Evolutionary conservation across 35 echinoderm and acorn worm genomes (phyloP).

Genomic region (Lytechinus variegatus): DNA sequence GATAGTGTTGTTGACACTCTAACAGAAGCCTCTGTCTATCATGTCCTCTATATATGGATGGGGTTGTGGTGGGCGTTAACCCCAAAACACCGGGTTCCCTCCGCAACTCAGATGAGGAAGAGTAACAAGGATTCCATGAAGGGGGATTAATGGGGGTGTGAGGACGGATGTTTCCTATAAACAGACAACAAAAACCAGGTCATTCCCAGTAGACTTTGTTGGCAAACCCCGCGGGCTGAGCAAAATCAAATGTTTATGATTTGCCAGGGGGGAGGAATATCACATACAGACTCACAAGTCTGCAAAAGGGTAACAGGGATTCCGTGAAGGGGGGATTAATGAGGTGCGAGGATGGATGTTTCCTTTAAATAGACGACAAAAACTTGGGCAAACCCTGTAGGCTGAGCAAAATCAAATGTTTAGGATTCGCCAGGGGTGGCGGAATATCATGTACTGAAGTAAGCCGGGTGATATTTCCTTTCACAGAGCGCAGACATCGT

Average conservation of each 20-base stretch:
- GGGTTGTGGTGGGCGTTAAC: not conserved
- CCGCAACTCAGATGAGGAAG: not conserved
- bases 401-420: constrained; percentile 9
- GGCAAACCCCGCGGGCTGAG: not conserved
- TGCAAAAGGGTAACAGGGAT: no score
- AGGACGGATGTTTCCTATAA: constrained; percentile 10
- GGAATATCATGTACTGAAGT: not conserved
- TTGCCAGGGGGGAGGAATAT: not conserved
- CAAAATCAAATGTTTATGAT: not conserved
- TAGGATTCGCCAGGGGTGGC: not conserved
- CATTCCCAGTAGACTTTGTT: not conserved
- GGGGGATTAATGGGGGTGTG: not conserved
- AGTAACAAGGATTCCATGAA: not conserved
- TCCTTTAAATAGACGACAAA: no score
- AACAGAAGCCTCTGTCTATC: not conserved
- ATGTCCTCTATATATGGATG: not conserved
- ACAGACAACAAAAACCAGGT: not conserved
- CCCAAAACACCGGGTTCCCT: not conserved
- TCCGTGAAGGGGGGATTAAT: no score
- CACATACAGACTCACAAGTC: not conserved
- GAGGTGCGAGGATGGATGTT: no score
- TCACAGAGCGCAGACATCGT: not conserved
- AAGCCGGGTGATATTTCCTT: not conserved
- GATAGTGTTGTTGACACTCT: not conserved
- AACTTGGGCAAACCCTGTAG: not conserved